Percentiles rank a stretch among this genome's conserved stretches.
Evolutionary conservation across 1,140 invertebrate species (phyloP).

Genomic region (Pristionchus pacificus): DNA sequence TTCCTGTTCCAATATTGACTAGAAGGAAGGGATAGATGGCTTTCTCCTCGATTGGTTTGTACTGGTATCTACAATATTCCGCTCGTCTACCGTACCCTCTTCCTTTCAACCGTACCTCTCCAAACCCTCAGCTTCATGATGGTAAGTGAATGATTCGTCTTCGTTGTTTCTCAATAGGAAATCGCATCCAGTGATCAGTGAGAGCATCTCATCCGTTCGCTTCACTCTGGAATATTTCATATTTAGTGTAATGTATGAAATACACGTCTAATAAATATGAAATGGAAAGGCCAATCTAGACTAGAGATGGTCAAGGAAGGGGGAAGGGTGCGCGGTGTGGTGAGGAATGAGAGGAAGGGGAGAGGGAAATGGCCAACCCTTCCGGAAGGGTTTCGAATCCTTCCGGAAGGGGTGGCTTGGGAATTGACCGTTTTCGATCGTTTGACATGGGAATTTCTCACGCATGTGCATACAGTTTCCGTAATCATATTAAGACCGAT

Average conservation of each 20-base stretch:
- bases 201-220: conserved; percentile 28
- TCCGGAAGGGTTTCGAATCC: no score
- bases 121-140: conserved; percentile 26
- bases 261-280: no score
- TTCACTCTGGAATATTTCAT: conserved; percentile 13
- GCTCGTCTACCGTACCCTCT: neutral
- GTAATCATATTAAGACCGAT: no score
- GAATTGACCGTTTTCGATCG: no score
- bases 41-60: conserved; percentile 18
- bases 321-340: no score
- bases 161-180: conserved; percentile 29
- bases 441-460: no score
- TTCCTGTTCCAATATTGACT: conserved; percentile 34
- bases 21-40: conserved; percentile 29
- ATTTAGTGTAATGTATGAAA: neutral
- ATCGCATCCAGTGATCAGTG: conserved; percentile 27
- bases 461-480: no score
- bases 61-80: conserved; percentile 24
- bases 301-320: no score
- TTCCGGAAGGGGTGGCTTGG: no score
- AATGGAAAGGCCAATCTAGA: no score
- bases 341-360: no score
- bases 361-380: no score
- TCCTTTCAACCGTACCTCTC: conserved; percentile 16
- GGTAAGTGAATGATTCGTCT: conserved; percentile 34